phyloP scores from a whole-genome alignment of 2,888 invertebrate species.

The Lithophane ornitopus region DNA sequence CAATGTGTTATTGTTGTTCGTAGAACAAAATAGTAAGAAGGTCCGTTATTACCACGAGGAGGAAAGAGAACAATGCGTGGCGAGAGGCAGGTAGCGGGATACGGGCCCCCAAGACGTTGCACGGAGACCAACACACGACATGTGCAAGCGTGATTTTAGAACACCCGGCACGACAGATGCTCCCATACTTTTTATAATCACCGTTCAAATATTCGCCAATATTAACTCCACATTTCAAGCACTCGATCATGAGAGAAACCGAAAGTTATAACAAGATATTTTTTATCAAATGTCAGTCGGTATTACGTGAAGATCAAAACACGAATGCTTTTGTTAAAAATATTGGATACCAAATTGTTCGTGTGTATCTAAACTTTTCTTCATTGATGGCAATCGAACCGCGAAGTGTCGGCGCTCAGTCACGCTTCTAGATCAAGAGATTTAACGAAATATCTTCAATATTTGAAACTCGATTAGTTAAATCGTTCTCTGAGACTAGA shows the following conservation, averaged over 20 bases:
- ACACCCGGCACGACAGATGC: constrained; percentile 83
- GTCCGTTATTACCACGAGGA: constrained; percentile 78
- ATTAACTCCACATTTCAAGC: constrained; percentile 36
- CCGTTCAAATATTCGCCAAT: constrained; percentile 65
- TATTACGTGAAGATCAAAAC: constrained; percentile 65
- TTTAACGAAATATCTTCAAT: constrained; percentile 65
- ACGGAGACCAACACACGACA: constrained; percentile 73
- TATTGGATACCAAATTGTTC: constrained; percentile 74
- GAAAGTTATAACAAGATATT: constrained; percentile 50
- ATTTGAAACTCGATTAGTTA: constrained; percentile 48
- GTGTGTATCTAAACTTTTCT: constrained; percentile 81
- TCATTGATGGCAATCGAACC: constrained; percentile 77
- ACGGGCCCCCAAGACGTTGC: constrained; percentile 80
- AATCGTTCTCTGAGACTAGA: constrained; percentile 51
- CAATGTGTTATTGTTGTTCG: constrained; percentile 77
- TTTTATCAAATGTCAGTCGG: constrained; percentile 44
- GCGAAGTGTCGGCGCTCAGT: constrained; percentile 76
- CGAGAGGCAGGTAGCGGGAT: constrained; percentile 85
- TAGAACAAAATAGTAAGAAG: constrained; percentile 84
- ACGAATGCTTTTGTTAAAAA: constrained; percentile 72
- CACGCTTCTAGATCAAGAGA: constrained; percentile 72
- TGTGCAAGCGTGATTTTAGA: constrained; percentile 79
- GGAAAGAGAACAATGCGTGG: constrained; percentile 80
- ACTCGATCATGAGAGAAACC: constrained; percentile 59
- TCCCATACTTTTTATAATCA: constrained; percentile 59